A percentile compares a stretch with the other conserved stretches of the same genome.
Conservation (phyloP, 2,797 vertebrate genomes). For the Spheniscus humboldti region DNA sequence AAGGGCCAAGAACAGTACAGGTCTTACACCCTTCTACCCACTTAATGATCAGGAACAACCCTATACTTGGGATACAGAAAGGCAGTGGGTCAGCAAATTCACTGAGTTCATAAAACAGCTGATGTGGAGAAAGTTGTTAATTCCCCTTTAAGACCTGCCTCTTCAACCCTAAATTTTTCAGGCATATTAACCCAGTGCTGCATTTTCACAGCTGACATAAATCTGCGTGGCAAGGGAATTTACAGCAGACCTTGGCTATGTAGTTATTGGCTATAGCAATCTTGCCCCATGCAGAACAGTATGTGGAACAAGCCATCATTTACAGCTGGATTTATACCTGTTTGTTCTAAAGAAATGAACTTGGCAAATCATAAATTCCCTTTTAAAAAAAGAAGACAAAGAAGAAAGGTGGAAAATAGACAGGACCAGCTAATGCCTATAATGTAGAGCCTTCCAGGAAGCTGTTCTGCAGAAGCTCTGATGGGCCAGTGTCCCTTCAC, state of each 20-base stretch:
- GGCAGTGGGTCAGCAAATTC: neutral
- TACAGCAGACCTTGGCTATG: slow-evolving; percentile 64
- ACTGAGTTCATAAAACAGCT: neutral
- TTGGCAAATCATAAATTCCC: slow-evolving; percentile 63
- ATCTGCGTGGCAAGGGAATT: slow-evolving; percentile 59
- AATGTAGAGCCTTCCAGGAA: slow-evolving; percentile 9
- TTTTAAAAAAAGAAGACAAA: slow-evolving; percentile 12
- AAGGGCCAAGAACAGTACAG: neutral
- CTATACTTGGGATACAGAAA: neutral
- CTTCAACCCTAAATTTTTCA: slow-evolving; percentile 11
- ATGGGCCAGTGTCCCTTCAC: neutral
- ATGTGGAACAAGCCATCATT: slow-evolving; percentile 61
- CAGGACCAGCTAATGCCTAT: neutral
- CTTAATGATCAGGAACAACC: neutral
- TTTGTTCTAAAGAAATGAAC: slow-evolving; percentile 67
- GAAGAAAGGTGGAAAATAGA: slow-evolving; percentile 32
- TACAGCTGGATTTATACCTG: slow-evolving; percentile 62
- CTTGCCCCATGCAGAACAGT: slow-evolving; percentile 59
- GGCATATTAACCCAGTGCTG: neutral
- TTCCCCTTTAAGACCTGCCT: neutral
- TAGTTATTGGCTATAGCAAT: slow-evolving; percentile 66
- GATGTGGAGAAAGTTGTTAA: neutral
- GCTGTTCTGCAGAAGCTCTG: neutral
- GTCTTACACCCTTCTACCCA: neutral
- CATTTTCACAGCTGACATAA: slow-evolving; percentile 51